Percentiles rank a stretch among this genome's conserved stretches.
These are phyloP conservation scores for Thermophis baileyi DNA, from an alignment of 2,113 vertebrate species.

Conservation along the genomic window DNA sequence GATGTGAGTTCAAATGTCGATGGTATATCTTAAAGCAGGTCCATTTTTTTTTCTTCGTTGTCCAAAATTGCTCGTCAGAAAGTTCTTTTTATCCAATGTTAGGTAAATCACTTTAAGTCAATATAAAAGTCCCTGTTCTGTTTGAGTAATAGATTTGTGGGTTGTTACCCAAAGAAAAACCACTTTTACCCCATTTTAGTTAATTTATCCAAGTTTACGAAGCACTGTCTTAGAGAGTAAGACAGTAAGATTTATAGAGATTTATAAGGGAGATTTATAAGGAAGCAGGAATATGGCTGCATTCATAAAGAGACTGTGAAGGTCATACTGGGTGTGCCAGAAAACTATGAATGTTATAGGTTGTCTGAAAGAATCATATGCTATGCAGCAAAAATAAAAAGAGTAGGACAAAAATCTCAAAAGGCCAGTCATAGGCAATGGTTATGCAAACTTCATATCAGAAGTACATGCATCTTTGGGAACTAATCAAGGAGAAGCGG, in stretches of 20 bases:
- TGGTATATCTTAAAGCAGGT: not conserved
- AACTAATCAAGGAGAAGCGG: constrained; percentile 9
- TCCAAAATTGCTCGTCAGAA: not conserved
- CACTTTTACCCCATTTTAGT: not conserved
- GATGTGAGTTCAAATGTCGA: not conserved
- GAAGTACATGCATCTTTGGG: not conserved
- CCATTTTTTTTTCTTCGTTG: not conserved
- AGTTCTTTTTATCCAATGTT: not conserved
- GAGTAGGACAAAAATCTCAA: constrained; percentile 15
- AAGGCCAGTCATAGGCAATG: constrained; percentile 41
- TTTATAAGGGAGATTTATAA: constrained; percentile 52
- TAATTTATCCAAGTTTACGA: not conserved
- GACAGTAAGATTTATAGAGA: not conserved
- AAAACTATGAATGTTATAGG: constrained; percentile 31
- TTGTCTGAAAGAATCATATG: constrained; percentile 49
- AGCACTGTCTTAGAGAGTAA: not conserved
- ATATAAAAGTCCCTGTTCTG: not conserved
- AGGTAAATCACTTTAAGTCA: not conserved
- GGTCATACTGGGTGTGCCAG: constrained; percentile 14
- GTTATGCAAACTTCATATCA: constrained; percentile 1
- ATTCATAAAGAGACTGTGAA: constrained; percentile 19
- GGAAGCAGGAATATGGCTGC: constrained; percentile 34
- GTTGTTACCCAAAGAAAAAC: not conserved
- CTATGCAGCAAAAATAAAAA: constrained; percentile 57
- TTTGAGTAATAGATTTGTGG: not conserved